Percentiles rank a stretch among this genome's conserved stretches.
Evolutionary conservation across 2,113 vertebrate species (phyloP).

Genomic region (Lethenteron reissneri): DNA sequence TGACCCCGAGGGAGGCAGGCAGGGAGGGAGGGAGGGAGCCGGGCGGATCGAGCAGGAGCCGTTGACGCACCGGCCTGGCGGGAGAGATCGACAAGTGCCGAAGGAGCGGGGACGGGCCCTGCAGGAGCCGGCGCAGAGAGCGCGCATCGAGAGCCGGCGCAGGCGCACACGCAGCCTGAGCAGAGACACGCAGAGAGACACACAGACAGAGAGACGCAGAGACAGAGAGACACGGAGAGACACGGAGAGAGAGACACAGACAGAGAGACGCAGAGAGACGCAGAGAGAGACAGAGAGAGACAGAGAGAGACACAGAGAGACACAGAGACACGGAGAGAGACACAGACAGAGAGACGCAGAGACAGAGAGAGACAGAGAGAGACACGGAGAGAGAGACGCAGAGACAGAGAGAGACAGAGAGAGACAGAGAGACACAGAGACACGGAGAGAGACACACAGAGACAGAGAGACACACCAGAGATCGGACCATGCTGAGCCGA

Average conservation of each 20-base stretch:
- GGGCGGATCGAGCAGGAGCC: too few species aligned
- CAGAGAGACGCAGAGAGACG: not conserved
- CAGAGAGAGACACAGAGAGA: not conserved
- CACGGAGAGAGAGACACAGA: not conserved
- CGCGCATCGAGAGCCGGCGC: not conserved
- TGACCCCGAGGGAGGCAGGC: too few species aligned
- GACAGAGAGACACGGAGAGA: not conserved
- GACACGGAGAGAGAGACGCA: too few species aligned
- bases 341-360: not conserved
- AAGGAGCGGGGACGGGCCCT: constrained; percentile 7
- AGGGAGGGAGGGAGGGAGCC: too few species aligned
- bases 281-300: not conserved
- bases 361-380: too few species aligned
- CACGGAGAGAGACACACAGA: not conserved
- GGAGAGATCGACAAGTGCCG: constrained; percentile 10
- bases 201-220: not conserved
- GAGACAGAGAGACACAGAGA: not conserved
- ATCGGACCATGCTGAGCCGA: constrained; percentile 46
- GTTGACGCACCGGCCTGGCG: too few species aligned
- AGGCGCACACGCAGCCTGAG: not conserved
- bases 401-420: not conserved
- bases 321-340: constrained; percentile 4
- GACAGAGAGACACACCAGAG: not conserved
- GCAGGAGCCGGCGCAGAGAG: constrained; percentile 1
- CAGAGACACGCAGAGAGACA: constrained; percentile 3